A percentile compares a stretch with the other conserved stretches of the same genome.
Conservation (phyloP, 1,140 invertebrate genomes). For the Bombyx mori region ASM3026992v2 NC_085118.1:5420501-5421000, state of each 20-base stretch:
- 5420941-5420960: constrained; percentile 38
- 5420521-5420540: too few relatives aligned
- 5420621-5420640: constrained; percentile 24
- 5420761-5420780: constrained; percentile 68
- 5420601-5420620: constrained; percentile 4
- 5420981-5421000: not conserved
- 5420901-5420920: constrained; percentile 50
- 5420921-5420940: constrained; percentile 59
- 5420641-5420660: constrained; percentile 54
- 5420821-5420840: constrained; percentile 45
- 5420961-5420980: constrained; percentile 4
- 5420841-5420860: constrained; percentile 42
- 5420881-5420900: constrained; percentile 56
- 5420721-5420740: constrained; percentile 67
- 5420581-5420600: not conserved
- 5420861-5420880: constrained; percentile 54
- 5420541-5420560: too few relatives aligned
- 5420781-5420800: constrained; percentile 59
- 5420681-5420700: constrained; percentile 66
- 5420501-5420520: too few relatives aligned
- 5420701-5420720: constrained; percentile 53
- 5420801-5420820: constrained; percentile 45
- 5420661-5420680: constrained; percentile 61
- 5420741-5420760: constrained; percentile 55
- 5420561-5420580: too few relatives aligned